Evolutionary conservation across 2,113 vertebrate species (phyloP), one percentile per base, ranked within the genome.

Genomic region (Arothron firmamentum): DNA sequence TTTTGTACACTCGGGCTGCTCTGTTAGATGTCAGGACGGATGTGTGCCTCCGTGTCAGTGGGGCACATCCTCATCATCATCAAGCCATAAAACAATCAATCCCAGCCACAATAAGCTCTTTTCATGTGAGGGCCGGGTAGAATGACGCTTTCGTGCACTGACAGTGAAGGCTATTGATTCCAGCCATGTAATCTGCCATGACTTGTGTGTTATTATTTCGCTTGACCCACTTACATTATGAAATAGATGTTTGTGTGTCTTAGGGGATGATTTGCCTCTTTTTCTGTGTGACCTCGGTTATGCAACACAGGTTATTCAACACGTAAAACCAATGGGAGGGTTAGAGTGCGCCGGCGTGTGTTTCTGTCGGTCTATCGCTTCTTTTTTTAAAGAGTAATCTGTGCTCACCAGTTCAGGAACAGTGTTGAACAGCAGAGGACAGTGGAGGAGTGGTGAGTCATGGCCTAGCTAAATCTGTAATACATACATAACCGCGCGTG

Each of bases 291-390:
- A 86, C 78, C 82, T 59, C 57, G 14, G 67, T 89, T 86, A 84
- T 69, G 76, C 79, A 86, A 81, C 55, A 1, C 75, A 83, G 75
- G 78, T 87, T 80, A 87, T 86, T 81, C 78, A 86, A 87, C 80
- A 79, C 23, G 57, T 50, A 58, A 60, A 52, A 65, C 59, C 72
- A 65, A 52, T 3, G 47, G 65, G 64, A 61, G 48, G 70, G 70
- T 50, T 62, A 56, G 6, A 31, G 15, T 46, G 56, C 59, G 67
- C 72, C 31, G 28, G 51, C 46, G 73, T 49, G 54, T 21, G 52
- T 60, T 38, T 66, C 13, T 49, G 47, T 49, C 1, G 3, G 53
- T 48, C 38, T 13, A 1, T 53, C 16, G 7, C 3, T 57, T 25
- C 25, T 56, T 48, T 48, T 59, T 57, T 57, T 38, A 12, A 28